A percentile compares a stretch with the other conserved stretches of the same genome.
These are phyloP conservation scores for Gallinago media DNA, from an alignment of 2,113 vertebrate genomes.

Conservation along the genomic window DNA sequence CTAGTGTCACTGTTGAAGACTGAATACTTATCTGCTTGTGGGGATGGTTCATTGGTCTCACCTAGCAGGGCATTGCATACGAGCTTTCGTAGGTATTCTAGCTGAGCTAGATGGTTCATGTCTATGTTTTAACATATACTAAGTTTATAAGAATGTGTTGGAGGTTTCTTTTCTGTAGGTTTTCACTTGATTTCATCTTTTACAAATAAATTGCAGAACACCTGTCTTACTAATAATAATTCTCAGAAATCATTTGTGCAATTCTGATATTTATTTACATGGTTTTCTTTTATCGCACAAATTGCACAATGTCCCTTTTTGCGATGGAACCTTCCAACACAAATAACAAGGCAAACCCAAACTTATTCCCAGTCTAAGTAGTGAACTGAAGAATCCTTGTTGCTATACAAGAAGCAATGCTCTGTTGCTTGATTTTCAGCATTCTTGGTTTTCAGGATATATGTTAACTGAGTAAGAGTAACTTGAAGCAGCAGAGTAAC, in stretches of 20 bases:
- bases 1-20: background rate
- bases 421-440: background rate
- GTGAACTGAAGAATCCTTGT: background rate
- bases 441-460: background rate
- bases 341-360: background rate
- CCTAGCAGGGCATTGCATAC: background rate
- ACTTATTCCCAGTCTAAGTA: background rate
- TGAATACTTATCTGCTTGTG: background rate
- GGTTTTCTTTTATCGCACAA: background rate
- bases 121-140: background rate
- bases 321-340: background rate
- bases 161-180: background rate
- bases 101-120: background rate
- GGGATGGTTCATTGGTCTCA: background rate
- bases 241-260: conserved; percentile 10
- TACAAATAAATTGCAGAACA: background rate
- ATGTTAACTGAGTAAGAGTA: background rate
- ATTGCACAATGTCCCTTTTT: background rate
- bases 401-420: background rate
- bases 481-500: background rate
- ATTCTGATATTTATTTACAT: background rate
- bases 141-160: background rate
- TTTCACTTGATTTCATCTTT: background rate
- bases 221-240: background rate
- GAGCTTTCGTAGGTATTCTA: background rate